Evolutionary conservation across 2,888 invertebrate genomes (phyloP).

Genomic region (Helicoverpa assulta): DNA sequence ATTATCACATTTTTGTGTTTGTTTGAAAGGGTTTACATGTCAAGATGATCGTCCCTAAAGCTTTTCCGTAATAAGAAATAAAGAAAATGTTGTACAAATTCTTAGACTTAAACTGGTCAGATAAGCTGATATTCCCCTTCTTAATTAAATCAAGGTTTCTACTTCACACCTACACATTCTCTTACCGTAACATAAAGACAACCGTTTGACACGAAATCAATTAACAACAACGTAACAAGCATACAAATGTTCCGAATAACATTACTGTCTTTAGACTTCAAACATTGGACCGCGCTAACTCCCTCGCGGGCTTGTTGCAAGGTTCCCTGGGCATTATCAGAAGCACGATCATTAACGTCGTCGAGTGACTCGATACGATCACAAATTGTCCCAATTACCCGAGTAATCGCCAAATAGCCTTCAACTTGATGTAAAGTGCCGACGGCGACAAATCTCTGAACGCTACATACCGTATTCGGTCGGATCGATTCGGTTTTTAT

Average conservation of each 20-base stretch:
- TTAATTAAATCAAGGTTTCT: conserved; percentile 2
- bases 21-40: conserved; percentile 9
- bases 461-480: conserved; percentile 28
- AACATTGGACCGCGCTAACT: conserved; percentile 9
- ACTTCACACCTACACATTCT: conserved; percentile 9
- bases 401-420: conserved; percentile 61
- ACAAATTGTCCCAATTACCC: conserved; percentile 64
- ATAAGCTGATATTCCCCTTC: too few species aligned
- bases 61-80: neutral
- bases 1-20: conserved; percentile 26
- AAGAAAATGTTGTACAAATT: neutral
- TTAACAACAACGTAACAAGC: conserved; percentile 17
- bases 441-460: conserved; percentile 46
- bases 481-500: conserved; percentile 38
- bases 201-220: conserved; percentile 20
- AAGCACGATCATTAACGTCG: conserved; percentile 43
- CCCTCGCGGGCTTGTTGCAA: conserved; percentile 33
- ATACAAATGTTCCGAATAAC: conserved; percentile 25
- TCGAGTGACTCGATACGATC: conserved; percentile 58
- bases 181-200: neutral
- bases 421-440: conserved; percentile 61
- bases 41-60: neutral
- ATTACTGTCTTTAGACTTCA: neutral
- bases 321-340: conserved; percentile 19
- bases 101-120: too few species aligned